These are phyloP conservation scores for Rhodeus uyekii DNA, from an alignment of 2,797 vertebrate species.

Conservation along the genomic window DNA sequence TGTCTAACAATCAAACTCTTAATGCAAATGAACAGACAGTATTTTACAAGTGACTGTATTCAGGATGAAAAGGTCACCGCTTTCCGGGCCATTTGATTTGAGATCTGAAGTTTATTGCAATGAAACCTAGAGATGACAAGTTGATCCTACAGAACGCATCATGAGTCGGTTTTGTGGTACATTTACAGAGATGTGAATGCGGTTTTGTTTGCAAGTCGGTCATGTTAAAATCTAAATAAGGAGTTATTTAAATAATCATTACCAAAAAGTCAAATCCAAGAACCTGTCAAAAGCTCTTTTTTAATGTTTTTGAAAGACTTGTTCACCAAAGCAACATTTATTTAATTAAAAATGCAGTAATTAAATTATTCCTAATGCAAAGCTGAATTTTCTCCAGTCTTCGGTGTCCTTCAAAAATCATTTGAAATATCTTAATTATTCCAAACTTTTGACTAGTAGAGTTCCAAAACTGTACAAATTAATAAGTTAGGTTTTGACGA, in stretches of 20 bases:
- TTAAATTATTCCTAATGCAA: not conserved
- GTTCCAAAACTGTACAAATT: not conserved
- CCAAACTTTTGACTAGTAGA: not conserved
- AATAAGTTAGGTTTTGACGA: no score
- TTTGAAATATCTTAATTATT: not conserved
- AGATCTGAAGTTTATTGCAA: constrained; percentile 28
- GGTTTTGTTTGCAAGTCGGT: not conserved
- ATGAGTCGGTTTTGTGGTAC: not conserved
- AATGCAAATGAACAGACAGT: not conserved
- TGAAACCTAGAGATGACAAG: not conserved
- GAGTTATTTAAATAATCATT: not conserved
- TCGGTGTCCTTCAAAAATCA: not conserved
- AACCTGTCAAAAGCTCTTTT: no score
- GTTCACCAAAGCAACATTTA: not conserved
- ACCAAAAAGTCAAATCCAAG: no score
- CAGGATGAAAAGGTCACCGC: constrained; percentile 49
- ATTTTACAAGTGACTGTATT: not conserved
- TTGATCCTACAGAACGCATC: not conserved
- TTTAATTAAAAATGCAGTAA: not conserved
- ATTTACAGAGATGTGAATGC: not conserved
- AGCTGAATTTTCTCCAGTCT: not conserved
- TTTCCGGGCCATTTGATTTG: not conserved
- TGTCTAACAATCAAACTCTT: not conserved
- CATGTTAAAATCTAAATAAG: not conserved
- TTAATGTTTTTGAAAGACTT: not conserved